Conservation (phyloP, 2,888 invertebrate genomes). For the Hirtodrosophila histrioides region DNA sequence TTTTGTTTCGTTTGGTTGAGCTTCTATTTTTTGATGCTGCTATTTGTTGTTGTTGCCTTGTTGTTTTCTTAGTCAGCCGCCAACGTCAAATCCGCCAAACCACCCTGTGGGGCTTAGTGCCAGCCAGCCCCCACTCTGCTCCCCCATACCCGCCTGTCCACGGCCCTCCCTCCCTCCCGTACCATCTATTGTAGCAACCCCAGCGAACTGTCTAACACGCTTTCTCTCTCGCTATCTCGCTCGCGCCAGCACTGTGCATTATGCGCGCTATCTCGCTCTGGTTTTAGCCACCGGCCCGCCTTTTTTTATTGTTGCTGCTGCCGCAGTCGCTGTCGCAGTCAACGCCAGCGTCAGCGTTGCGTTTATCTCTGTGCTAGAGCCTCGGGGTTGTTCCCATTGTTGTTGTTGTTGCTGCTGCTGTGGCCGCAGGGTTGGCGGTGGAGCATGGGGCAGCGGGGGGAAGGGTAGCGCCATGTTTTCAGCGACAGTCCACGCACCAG, state of each 20-base stretch:
- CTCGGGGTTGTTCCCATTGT: constrained; percentile 51
- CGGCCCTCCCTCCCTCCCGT: neutral
- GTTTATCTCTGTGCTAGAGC: constrained; percentile 73
- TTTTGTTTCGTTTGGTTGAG: constrained; percentile 68
- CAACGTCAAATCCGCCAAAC: constrained; percentile 75
- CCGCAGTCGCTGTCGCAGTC: constrained; percentile 39
- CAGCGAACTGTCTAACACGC: constrained; percentile 25
- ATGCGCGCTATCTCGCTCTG: constrained; percentile 56
- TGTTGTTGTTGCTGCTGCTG: constrained; percentile 15
- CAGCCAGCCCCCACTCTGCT: constrained; percentile 16
- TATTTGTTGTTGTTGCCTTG: constrained; percentile 48
- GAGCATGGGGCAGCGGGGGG: neutral
- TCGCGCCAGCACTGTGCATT: constrained; percentile 9
- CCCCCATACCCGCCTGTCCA: no score
- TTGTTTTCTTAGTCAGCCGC: constrained; percentile 77
- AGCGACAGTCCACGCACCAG: constrained; percentile 63
- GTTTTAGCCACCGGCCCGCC: constrained; percentile 49
- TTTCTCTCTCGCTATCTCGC: constrained; percentile 20
- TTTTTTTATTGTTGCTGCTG: constrained; percentile 43
- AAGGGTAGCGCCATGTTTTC: constrained; percentile 55
- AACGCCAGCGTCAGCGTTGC: constrained; percentile 33
- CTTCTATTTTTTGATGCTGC: constrained; percentile 45
- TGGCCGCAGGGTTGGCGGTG: neutral
- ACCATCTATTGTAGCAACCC: constrained; percentile 33
- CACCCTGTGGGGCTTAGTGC: constrained; percentile 65